These are phyloP conservation scores for Antechinus stuartii DNA, from an alignment of 2,113 vertebrate species.

Conservation along the genomic window DNA sequence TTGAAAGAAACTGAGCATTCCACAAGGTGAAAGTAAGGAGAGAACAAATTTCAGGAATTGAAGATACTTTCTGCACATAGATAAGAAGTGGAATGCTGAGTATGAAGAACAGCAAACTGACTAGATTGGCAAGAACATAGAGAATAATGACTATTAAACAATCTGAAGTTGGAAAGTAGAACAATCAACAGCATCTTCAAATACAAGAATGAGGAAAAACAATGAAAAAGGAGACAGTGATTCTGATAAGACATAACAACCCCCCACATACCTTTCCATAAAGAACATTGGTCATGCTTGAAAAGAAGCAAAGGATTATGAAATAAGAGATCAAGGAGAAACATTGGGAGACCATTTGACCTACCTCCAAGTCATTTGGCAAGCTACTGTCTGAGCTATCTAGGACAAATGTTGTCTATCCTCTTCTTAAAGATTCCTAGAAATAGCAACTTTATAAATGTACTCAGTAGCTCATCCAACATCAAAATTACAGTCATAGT, in stretches of 20 bases:
- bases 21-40: not conserved
- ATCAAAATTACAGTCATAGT: not conserved
- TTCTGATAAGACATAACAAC: not conserved
- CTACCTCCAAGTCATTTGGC: not conserved
- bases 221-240: not conserved
- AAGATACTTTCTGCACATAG: too few relatives aligned
- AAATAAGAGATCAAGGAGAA: not conserved
- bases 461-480: not conserved
- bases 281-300: not conserved
- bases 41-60: too few relatives aligned
- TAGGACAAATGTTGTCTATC: not conserved
- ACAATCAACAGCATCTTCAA: not conserved
- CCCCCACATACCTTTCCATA: not conserved
- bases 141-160: too few relatives aligned
- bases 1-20: not conserved
- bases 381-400: not conserved
- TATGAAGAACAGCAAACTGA: not conserved
- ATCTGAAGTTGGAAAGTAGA: not conserved
- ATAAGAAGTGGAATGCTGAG: not conserved
- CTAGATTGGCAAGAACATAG: not conserved
- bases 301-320: not conserved
- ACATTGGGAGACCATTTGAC: not conserved
- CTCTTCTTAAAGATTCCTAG: not conserved
- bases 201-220: not conserved
- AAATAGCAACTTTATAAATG: not conserved